Conservation (phyloP, 2,888 invertebrate species). For the Elysia crispata region DNA sequence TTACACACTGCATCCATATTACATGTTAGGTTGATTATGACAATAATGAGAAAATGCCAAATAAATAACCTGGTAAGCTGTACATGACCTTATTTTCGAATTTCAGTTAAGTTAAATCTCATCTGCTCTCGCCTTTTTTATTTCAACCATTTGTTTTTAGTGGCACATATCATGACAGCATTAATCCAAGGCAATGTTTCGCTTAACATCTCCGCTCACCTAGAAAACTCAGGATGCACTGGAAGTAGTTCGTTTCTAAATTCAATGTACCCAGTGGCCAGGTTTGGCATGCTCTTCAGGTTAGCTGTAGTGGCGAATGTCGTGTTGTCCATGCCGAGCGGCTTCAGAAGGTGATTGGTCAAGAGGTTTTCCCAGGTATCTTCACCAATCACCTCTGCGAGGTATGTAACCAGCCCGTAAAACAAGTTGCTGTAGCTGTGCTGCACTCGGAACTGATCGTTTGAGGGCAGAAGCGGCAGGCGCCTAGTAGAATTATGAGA, state of each 20-base stretch:
- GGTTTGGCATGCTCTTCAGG: slow-evolving; percentile 51
- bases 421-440: slow-evolving; percentile 72
- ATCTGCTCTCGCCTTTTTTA: too few species aligned
- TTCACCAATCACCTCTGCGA: slow-evolving; percentile 65
- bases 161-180: too few species aligned
- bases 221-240: slow-evolving; percentile 57
- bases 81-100: too few species aligned
- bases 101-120: too few species aligned
- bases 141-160: too few species aligned
- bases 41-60: too few species aligned
- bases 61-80: too few species aligned
- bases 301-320: slow-evolving; percentile 66
- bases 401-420: slow-evolving; percentile 69
- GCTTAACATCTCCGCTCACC: slow-evolving; percentile 51
- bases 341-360: slow-evolving; percentile 62
- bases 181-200: too few species aligned
- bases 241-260: slow-evolving; percentile 51
- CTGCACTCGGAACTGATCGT: slow-evolving; percentile 65
- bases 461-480: slow-evolving; percentile 54
- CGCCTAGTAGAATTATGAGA: slow-evolving; percentile 50
- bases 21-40: too few species aligned
- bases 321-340: slow-evolving; percentile 70
- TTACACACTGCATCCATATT: too few species aligned
- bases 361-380: slow-evolving; percentile 71
- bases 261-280: slow-evolving; percentile 63